Conservation (phyloP, 2,797 vertebrate genomes). For the Streptopelia turtur region DNA sequence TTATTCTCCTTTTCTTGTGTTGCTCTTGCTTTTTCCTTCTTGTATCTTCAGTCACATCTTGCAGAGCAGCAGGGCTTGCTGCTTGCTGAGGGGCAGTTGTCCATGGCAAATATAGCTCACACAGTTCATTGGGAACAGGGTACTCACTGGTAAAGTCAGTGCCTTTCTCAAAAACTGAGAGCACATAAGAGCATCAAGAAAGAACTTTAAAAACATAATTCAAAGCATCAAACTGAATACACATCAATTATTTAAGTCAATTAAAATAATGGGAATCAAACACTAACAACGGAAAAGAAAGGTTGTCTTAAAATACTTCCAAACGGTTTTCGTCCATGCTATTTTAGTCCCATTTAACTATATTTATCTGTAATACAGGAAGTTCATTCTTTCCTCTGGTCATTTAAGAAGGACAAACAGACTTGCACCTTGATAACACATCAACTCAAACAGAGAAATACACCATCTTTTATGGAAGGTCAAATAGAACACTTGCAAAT, state of each 20-base stretch:
- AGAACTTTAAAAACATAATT: background rate
- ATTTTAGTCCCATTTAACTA: conserved; percentile 45
- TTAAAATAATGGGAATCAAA: conserved; percentile 29
- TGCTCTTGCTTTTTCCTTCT: background rate
- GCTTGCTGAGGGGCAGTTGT: background rate
- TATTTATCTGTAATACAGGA: conserved; percentile 53
- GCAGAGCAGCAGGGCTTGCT: background rate
- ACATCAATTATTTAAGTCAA: conserved; percentile 57
- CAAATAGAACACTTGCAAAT: conserved; percentile 34
- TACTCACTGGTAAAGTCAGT: background rate
- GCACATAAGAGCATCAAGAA: background rate
- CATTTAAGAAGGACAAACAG: conserved; percentile 65
- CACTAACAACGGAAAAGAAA: background rate
- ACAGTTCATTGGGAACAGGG: background rate
- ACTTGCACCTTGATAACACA: conserved; percentile 23
- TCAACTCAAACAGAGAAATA: conserved; percentile 8
- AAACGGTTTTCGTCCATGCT: conserved; percentile 23
- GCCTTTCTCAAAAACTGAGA: background rate
- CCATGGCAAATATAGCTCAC: background rate
- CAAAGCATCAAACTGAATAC: background rate
- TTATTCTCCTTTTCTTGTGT: background rate
- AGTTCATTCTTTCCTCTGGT: conserved; percentile 20
- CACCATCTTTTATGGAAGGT: conserved; percentile 1
- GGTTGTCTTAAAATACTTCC: conserved; percentile 41
- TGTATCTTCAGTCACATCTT: background rate